phyloP scores from a whole-genome alignment of 2,113 vertebrate species.

The Piaya cayana region DNA sequence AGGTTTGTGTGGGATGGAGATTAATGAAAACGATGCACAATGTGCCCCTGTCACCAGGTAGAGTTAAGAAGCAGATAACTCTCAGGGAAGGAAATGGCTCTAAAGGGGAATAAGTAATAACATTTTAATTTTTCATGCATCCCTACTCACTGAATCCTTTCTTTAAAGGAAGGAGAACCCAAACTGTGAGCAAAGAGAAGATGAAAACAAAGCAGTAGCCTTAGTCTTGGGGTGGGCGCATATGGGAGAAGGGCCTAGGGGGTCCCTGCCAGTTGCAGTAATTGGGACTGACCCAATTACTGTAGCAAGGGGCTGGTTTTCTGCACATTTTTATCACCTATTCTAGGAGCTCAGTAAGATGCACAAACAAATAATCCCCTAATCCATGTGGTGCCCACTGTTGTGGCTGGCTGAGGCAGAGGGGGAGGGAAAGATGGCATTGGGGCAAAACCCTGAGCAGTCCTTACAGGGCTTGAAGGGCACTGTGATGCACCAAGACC shows the following conservation, averaged over 20 bases:
- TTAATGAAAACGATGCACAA: constrained; percentile 46
- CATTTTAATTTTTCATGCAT: constrained; percentile 57
- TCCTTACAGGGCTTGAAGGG: fast-evolving
- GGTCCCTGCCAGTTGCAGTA: not conserved
- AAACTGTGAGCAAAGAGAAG: not conserved
- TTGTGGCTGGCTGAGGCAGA: not conserved
- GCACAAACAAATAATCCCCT: not conserved
- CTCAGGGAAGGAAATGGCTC: constrained; percentile 22
- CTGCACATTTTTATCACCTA: not conserved
- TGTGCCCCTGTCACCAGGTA: constrained; percentile 18
- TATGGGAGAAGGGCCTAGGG: not conserved
- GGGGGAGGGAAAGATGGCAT: fast-evolving
- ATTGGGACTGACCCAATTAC: fast-evolving
- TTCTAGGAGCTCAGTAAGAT: not conserved
- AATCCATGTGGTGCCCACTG: fast-evolving
- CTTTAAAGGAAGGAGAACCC: not conserved
- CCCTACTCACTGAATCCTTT: not conserved
- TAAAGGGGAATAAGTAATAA: constrained; percentile 57
- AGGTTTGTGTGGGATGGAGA: constrained; percentile 40
- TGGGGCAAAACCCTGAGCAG: not conserved
- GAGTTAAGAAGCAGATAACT: constrained; percentile 34
- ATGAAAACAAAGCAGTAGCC: not conserved
- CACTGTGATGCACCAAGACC: not conserved
- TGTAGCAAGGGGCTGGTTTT: not conserved
- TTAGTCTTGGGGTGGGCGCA: not conserved